Conservation (phyloP, 2,888 invertebrate species). For the Tenthredo mesomela region DNA sequence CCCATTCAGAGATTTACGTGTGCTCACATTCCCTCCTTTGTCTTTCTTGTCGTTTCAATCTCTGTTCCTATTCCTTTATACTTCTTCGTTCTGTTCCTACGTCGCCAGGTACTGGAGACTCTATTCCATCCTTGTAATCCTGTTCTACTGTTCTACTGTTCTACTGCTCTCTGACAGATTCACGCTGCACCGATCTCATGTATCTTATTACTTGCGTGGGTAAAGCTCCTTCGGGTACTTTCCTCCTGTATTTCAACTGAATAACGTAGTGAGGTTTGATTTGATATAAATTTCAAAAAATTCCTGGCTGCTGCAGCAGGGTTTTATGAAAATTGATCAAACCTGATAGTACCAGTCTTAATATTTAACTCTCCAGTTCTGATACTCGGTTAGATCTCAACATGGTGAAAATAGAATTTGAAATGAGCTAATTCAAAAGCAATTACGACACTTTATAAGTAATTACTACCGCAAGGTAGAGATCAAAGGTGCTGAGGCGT, state of each 20-base stretch:
- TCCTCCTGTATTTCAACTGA: neutral
- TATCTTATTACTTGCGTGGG: neutral
- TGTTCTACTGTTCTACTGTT: constrained; percentile 8
- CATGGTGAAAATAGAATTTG: neutral
- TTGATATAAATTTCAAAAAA: neutral
- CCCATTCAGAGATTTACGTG: no score
- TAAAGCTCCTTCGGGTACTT: neutral
- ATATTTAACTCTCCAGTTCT: neutral
- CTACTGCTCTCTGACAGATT: neutral
- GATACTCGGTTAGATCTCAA: neutral
- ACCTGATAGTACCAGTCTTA: neutral
- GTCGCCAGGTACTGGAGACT: neutral
- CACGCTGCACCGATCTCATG: neutral
- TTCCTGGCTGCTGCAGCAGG: neutral
- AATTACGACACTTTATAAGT: constrained; percentile 37
- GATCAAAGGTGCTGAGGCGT: constrained; percentile 28
- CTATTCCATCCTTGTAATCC: constrained; percentile 32
- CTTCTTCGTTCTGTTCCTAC: neutral
- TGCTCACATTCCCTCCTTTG: neutral
- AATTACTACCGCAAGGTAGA: constrained; percentile 9
- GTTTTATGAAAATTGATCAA: neutral
- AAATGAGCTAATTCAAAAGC: constrained; percentile 27
- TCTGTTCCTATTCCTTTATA: neutral
- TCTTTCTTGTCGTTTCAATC: neutral
- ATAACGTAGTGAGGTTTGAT: neutral